Percentiles rank a stretch among this genome's conserved stretches.
phyloP scores from a whole-genome alignment of 2,888 invertebrate species.

The Caenorhabditis sp. region DNA sequence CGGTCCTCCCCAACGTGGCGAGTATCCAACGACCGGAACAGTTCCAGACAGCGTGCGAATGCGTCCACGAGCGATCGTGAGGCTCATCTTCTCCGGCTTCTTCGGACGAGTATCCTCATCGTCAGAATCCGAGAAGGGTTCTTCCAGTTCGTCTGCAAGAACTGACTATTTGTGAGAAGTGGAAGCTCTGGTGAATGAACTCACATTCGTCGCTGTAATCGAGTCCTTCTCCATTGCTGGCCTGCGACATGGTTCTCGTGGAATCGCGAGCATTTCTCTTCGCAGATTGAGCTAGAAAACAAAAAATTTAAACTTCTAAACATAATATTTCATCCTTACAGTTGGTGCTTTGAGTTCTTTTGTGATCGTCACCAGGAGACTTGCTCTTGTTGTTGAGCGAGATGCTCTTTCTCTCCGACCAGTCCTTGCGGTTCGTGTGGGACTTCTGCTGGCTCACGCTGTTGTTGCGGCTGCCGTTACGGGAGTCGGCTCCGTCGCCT shows the following conservation, averaged over 20 bases:
- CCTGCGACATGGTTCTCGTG: slow-evolving; percentile 68
- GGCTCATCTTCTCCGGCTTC: slow-evolving; percentile 71
- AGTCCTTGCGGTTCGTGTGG: slow-evolving; percentile 58
- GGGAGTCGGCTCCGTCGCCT: slow-evolving; percentile 56
- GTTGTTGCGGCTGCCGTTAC: slow-evolving; percentile 62
- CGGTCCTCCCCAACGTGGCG: slow-evolving; percentile 79
- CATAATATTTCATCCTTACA: slow-evolving; percentile 42
- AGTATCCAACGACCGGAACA: slow-evolving; percentile 70
- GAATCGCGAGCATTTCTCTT: slow-evolving; percentile 56
- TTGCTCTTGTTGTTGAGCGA: slow-evolving; percentile 41
- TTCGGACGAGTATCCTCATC: slow-evolving; percentile 71
- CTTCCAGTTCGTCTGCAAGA: slow-evolving; percentile 75
- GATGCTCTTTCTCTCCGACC: slow-evolving; percentile 63
- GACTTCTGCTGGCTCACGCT: slow-evolving; percentile 39
- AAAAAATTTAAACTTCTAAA: slow-evolving; percentile 7
- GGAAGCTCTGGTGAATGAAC: neutral
- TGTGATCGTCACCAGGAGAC: slow-evolving; percentile 53
- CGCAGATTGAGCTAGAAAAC: slow-evolving; percentile 60
- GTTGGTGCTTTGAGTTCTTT: slow-evolving; percentile 67
- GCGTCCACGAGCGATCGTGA: slow-evolving; percentile 75
- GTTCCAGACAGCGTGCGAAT: slow-evolving; percentile 79
- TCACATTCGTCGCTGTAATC: slow-evolving; percentile 74
- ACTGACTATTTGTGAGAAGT: slow-evolving; percentile 9
- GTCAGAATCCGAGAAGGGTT: slow-evolving; percentile 78
- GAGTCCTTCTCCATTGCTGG: slow-evolving; percentile 74